Conservation (phyloP, 2,888 invertebrate genomes). For the Heliconius aoede region DNA sequence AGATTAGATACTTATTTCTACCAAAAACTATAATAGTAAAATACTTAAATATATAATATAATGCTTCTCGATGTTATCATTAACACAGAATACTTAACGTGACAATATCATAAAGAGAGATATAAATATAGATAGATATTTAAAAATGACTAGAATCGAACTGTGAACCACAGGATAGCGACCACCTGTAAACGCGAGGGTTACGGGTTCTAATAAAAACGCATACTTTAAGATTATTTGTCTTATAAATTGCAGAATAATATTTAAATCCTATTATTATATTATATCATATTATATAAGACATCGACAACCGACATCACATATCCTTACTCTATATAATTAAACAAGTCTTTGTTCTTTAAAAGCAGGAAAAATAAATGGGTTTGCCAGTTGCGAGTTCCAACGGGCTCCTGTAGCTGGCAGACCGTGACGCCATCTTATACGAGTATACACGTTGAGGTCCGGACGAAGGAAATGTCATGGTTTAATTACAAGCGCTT, state of each 20-base stretch:
- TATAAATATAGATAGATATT: no score
- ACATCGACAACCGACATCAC: neutral
- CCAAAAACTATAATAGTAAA: no score
- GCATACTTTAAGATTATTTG: no score
- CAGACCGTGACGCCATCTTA: conserved; percentile 49
- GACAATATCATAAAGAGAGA: no score
- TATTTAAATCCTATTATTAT: no score
- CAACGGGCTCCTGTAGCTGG: conserved; percentile 48
- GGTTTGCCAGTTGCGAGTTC: conserved; percentile 33
- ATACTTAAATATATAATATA: no score
- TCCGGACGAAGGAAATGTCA: conserved; percentile 39
- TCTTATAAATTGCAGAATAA: no score
- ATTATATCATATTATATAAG: neutral
- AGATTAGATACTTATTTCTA: no score
- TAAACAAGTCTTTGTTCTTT: conserved; percentile 30
- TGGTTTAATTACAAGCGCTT: conserved; percentile 28
- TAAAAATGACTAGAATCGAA: no score
- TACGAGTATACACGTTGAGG: conserved; percentile 29
- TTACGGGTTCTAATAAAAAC: neutral
- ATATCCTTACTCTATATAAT: conserved; percentile 2
- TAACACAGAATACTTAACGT: no score
- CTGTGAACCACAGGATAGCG: no score
- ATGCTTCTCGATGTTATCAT: no score
- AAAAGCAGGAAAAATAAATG: conserved; percentile 39
- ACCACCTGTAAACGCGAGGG: neutral